phyloP scores from a whole-genome alignment of 1,140 invertebrate genomes.

The Sipha flava region DNA sequence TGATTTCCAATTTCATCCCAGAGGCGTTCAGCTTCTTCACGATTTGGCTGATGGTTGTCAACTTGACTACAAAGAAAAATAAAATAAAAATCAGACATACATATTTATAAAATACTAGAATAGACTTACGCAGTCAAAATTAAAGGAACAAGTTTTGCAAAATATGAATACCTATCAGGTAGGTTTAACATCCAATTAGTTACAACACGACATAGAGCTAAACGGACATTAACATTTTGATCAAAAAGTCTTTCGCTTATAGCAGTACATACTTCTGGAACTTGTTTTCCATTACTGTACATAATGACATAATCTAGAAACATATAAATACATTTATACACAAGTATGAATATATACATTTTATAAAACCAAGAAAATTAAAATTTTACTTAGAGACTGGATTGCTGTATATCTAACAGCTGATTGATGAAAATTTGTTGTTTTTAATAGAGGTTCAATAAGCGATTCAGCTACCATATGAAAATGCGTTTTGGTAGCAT shows the following conservation, averaged over 20 bases:
- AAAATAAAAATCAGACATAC: too few species aligned
- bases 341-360: background rate
- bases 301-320: conserved; percentile 50
- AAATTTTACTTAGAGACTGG: conserved; percentile 54
- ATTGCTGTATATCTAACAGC: conserved; percentile 64
- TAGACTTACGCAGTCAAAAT: conserved; percentile 55
- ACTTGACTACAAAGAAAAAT: conserved; percentile 47
- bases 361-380: background rate
- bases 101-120: background rate
- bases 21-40: conserved; percentile 48
- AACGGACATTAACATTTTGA: conserved; percentile 56
- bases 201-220: conserved; percentile 55
- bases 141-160: conserved; percentile 63
- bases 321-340: background rate
- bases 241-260: conserved; percentile 70
- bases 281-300: conserved; percentile 52
- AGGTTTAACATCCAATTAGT: conserved; percentile 60
- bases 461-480: conserved; percentile 62
- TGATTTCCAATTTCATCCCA: conserved; percentile 61
- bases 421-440: conserved; percentile 71
- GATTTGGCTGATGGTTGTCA: conserved; percentile 60
- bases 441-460: conserved; percentile 60
- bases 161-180: conserved; percentile 68
- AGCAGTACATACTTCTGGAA: conserved; percentile 55
- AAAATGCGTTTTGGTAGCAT: conserved; percentile 57